phyloP scores from a whole-genome alignment of 2,797 vertebrate genomes.

The Gymnopithys bicolor region DNA sequence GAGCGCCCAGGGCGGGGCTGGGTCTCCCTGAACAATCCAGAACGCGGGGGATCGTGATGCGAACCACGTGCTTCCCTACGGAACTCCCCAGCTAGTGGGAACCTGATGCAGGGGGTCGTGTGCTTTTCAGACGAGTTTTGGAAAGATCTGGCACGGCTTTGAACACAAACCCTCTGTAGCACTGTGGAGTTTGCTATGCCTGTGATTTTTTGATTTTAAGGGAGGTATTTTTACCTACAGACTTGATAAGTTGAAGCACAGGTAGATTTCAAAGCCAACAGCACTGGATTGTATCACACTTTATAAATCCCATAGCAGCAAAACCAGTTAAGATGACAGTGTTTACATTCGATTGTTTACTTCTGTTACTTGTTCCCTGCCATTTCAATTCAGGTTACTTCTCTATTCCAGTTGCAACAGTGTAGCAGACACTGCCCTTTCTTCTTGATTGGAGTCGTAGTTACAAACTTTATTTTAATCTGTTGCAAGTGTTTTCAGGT shows the following conservation, averaged over 20 bases:
- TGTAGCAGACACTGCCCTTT: accelerated
- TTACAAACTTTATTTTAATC: background rate
- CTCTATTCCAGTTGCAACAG: background rate
- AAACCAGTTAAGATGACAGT: accelerated
- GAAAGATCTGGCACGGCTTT: background rate
- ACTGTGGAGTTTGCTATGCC: accelerated
- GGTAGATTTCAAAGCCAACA: accelerated
- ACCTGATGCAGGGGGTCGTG: accelerated
- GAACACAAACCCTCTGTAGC: accelerated
- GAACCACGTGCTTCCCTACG: background rate
- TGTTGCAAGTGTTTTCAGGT: background rate
- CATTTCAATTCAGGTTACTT: accelerated
- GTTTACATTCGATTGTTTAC: background rate
- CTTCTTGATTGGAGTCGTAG: accelerated
- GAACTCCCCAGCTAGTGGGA: background rate
- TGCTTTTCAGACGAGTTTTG: accelerated
- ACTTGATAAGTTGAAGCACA: accelerated
- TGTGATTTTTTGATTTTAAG: background rate
- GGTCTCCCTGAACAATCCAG: background rate
- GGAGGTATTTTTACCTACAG: accelerated
- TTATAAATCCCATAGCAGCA: background rate
- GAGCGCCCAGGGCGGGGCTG: background rate
- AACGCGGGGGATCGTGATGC: accelerated
- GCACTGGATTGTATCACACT: accelerated
- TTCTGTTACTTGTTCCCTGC: background rate